A percentile compares a stretch with the other conserved stretches of the same genome.
phyloP scores from a whole-genome alignment of 2,888 invertebrate genomes.

The Pachycephus smyrnensis region DNA sequence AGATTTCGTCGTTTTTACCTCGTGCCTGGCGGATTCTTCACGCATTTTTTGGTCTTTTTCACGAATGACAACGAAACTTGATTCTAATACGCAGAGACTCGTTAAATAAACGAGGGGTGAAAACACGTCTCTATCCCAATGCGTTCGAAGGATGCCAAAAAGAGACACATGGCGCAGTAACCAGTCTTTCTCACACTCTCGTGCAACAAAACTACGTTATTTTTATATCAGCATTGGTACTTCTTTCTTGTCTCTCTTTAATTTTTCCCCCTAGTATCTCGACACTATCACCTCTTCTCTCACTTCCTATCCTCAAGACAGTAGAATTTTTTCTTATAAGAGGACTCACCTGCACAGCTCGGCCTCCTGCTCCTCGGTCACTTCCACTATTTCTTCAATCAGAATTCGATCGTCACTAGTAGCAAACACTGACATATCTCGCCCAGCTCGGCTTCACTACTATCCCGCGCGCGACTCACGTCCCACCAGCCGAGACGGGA shows the following conservation, averaged over 20 bases:
- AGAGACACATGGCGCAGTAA: not conserved
- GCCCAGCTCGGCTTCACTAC: constrained; percentile 28
- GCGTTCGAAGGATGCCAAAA: not conserved
- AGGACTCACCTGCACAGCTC: constrained; percentile 59
- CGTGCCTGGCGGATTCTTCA: not conserved
- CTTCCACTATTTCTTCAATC: constrained; percentile 70
- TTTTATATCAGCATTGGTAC: not conserved
- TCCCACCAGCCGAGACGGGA: constrained; percentile 33
- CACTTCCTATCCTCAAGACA: not conserved
- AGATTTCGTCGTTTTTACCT: not conserved
- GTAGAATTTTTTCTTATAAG: not conserved
- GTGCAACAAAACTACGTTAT: not conserved
- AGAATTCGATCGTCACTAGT: constrained; percentile 69
- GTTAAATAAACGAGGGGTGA: not conserved
- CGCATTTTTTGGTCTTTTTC: not conserved
- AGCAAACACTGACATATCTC: constrained; percentile 71
- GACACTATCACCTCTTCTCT: not conserved
- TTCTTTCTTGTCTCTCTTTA: not conserved
- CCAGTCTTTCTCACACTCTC: not conserved
- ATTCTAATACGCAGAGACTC: not conserved
- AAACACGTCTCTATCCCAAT: not conserved
- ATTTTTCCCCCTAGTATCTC: not conserved
- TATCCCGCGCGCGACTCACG: constrained; percentile 40
- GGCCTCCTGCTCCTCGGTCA: constrained; percentile 66
- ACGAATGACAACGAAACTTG: not conserved